These are phyloP conservation scores for Drosophila vallismaia DNA, from an alignment of 2,888 invertebrate genomes.

Conservation along the genomic window DNA sequence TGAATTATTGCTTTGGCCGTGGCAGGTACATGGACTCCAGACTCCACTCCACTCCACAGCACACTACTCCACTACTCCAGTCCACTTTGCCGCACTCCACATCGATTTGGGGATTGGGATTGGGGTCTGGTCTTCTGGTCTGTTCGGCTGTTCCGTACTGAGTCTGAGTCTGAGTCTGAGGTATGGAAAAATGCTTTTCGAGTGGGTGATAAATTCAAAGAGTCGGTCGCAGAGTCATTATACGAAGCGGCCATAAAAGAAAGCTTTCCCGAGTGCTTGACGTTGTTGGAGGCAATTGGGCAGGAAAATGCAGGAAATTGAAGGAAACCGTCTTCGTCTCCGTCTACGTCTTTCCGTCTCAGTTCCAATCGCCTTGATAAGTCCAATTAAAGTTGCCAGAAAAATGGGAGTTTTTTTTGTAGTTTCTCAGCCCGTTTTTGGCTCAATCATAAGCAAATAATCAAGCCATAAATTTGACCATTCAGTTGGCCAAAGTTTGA, in stretches of 20 bases:
- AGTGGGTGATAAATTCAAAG: conserved; percentile 78
- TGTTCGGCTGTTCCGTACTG: too few relatives aligned
- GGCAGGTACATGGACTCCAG: conserved; percentile 81
- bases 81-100: conserved; percentile 1
- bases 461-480: conserved; percentile 74
- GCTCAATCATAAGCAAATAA: conserved; percentile 72
- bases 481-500: conserved; percentile 67
- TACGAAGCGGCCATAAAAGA: conserved; percentile 72
- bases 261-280: conserved; percentile 64
- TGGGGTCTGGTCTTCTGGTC: conserved; percentile 6
- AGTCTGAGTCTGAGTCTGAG: not conserved
- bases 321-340: conserved; percentile 28
- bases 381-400: conserved; percentile 74
- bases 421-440: not conserved
- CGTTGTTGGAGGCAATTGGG: conserved; percentile 42
- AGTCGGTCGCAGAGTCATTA: conserved; percentile 63
- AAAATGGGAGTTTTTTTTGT: conserved; percentile 38
- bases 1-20: conserved; percentile 82
- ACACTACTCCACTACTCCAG: conserved; percentile 22
- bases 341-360: conserved; percentile 10
- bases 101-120: conserved; percentile 8
- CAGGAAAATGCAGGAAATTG: conserved; percentile 44
- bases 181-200: conserved; percentile 77
- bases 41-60: conserved; percentile 38
- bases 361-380: conserved; percentile 63